Evolutionary conservation across 2,113 vertebrate genomes (phyloP).

Genomic region (Ranitomeya variabilis): DNA sequence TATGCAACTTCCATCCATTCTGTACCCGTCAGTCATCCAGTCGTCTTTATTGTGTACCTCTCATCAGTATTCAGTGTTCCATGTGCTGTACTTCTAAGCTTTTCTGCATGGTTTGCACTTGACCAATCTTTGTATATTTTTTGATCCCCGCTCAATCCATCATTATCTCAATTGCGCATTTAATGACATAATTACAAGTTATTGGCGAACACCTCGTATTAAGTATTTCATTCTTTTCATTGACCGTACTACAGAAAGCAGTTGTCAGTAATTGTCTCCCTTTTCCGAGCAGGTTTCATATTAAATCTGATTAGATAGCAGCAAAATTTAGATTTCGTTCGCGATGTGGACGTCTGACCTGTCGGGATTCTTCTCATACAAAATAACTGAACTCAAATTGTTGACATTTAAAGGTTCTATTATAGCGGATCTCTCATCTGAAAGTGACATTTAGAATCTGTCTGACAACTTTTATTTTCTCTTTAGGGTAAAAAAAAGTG

Average conservation of each 20-base stretch:
- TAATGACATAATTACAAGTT: conserved; percentile 11
- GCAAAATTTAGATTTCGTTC: conserved; percentile 58
- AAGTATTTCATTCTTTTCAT: conserved; percentile 12
- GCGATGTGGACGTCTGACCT: conserved; percentile 61
- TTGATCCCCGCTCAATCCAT: neutral
- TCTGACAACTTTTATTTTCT: neutral
- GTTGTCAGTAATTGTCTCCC: neutral
- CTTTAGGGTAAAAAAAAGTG: neutral
- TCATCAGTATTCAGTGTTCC: conserved; percentile 12
- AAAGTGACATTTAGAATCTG: conserved; percentile 56
- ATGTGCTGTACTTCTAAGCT: neutral
- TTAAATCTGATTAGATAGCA: conserved; percentile 63
- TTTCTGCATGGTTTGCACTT: neutral
- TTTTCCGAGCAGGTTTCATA: neutral
- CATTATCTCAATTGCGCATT: neutral
- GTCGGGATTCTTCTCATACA: conserved; percentile 63
- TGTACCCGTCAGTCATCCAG: neutral
- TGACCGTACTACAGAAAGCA: neutral
- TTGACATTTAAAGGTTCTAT: conserved; percentile 57
- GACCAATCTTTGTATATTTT: neutral
- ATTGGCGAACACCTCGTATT: neutral
- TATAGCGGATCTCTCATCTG: conserved; percentile 36
- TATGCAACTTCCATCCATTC: neutral
- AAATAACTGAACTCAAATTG: conserved; percentile 54
- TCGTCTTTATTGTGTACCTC: neutral